phyloP scores from a whole-genome alignment of 1,140 invertebrate species.

The Trachymyrmex septentrionalis region DNA sequence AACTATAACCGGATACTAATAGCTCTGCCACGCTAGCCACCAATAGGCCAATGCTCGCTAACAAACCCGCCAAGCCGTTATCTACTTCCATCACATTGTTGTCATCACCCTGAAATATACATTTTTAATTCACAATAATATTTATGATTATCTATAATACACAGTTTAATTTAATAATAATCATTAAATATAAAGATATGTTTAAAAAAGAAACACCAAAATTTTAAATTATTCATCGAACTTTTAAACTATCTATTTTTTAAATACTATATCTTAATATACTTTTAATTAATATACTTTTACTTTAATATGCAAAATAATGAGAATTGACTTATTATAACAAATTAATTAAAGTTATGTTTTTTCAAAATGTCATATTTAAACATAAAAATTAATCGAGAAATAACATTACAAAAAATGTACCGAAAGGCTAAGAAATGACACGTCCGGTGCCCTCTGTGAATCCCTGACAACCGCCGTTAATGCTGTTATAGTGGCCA shows the following conservation, averaged over 20 bases:
- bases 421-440: constrained; percentile 79
- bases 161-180: not conserved
- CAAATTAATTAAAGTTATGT: not conserved
- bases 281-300: no score
- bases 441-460: constrained; percentile 81
- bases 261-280: not conserved
- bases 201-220: not conserved
- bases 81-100: constrained; percentile 76
- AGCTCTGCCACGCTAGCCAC: constrained; percentile 82
- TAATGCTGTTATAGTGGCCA: constrained; percentile 85
- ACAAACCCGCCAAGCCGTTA: constrained; percentile 80
- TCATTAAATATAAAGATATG: not conserved
- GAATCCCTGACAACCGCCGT: constrained; percentile 84
- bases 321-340: not conserved
- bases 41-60: constrained; percentile 83
- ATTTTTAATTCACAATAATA: not conserved
- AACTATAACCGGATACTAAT: constrained; percentile 83
- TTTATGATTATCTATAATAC: not conserved
- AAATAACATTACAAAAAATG: constrained; percentile 47
- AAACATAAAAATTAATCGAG: not conserved
- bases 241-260: not conserved
- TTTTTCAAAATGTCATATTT: not conserved
- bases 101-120: constrained; percentile 74
- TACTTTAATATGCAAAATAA: not conserved
- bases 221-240: no score